A percentile compares a stretch with the other conserved stretches of the same genome.
Conservation (phyloP, 2,113 vertebrate genomes). For the Elephas maximus region DNA sequence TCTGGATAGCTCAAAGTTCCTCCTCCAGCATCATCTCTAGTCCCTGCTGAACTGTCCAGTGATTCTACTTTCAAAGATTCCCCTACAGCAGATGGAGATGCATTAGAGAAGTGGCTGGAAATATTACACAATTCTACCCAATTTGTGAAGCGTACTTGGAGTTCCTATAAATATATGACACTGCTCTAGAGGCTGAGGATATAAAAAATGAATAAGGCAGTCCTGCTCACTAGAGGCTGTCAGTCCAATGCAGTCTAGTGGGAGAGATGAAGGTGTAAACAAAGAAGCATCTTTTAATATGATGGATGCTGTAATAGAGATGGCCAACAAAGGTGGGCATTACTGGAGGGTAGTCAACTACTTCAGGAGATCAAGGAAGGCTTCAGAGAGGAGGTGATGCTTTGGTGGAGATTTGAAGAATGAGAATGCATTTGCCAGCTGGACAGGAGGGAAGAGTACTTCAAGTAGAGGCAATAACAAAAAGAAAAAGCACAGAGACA, state of each 20-base stretch:
- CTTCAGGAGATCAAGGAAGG: background rate
- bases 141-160: constrained; percentile 32
- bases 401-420: background rate
- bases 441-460: background rate
- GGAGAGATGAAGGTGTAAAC: background rate
- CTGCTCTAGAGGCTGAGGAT: background rate
- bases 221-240: background rate
- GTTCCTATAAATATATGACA: constrained; percentile 46
- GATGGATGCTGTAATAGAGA: background rate
- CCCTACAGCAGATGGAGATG: background rate
- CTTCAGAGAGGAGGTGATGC: background rate
- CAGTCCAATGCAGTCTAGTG: background rate
- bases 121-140: constrained; percentile 43
- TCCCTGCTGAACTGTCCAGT: background rate
- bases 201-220: background rate
- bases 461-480: background rate
- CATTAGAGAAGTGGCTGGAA: constrained; percentile 37
- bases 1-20: background rate
- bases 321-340: background rate
- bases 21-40: background rate
- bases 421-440: background rate
- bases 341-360: background rate
- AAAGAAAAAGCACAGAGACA: background rate
- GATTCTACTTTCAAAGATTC: constrained; percentile 55
- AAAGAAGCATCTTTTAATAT: background rate